Base-by-base conservation (phyloP, 2,113 vertebrate genomes). In the Loxodonta africana region DNA sequence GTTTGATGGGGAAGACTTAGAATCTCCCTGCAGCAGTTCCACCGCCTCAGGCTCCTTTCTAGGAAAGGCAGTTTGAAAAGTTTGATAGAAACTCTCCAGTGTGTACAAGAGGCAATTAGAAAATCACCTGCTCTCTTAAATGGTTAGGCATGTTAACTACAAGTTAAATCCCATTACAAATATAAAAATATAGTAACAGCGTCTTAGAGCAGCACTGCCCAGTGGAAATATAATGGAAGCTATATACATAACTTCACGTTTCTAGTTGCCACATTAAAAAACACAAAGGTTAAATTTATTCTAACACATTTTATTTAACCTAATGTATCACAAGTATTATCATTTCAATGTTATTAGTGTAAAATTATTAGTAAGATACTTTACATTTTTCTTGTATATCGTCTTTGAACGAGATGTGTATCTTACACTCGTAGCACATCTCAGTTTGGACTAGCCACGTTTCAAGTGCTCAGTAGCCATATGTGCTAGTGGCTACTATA, bases 221-320 rank as follows among this genome's bases (percentile, higher is more conserved):
- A 71, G 41, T 4, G 74, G 73, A 63, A 93, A 78, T 46, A 94
- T n/a, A 53, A 28, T 82, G 73, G 90, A 93, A 88, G 53, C 57
- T 28, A 4, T 26, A 8, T 67, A 18, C 74, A 5, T 37, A 88
- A 88, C 44, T 41, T 82, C 57, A 76, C 9, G 26, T 91, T 94
- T 71, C 78, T 91, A 90, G 21, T 41, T 93, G 48, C n/a, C 41
- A 76, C 6, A 33, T 37, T 84, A 53, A 91, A 91, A 91, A 89
- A 74, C 15, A 33, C 76, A 76, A 2, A 80, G 41, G 44, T 94
- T 26, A 91, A 89, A 76, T 33, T 57, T 17, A 57, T 57, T 65
- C 63, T 92, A 94, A 60, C 48, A 48, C 69, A 81, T 53, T 90
- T 86, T 73, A 86, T 53, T 90, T 86, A 71, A 74, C n/a, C 46